phyloP scores from a whole-genome alignment of 23 tunicate genomes.

The Ascidia mentula region DNA sequence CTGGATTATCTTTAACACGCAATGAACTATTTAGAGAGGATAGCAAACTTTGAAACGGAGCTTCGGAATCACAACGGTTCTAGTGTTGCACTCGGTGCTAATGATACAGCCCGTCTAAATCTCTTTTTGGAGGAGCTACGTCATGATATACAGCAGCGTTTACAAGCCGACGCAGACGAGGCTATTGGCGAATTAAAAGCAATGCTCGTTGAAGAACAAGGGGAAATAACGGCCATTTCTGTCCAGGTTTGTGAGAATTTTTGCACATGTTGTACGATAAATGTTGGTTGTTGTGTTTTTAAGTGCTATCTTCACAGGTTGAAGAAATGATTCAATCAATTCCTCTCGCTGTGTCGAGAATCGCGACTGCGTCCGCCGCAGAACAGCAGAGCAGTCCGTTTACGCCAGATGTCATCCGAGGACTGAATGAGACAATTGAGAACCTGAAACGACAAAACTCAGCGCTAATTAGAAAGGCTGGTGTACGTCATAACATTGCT shows the following conservation, averaged over 20 bases:
- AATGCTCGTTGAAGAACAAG: conserved; percentile 7
- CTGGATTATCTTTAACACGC: no score
- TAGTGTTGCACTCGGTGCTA: background rate
- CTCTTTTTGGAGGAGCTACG: background rate
- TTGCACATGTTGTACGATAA: background rate
- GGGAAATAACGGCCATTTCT: background rate
- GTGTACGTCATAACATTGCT: no score
- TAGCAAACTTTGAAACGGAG: no score
- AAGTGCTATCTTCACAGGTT: background rate
- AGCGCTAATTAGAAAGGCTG: background rate
- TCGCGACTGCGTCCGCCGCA: background rate
- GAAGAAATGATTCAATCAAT: conserved; percentile 3
- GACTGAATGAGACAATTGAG: background rate
- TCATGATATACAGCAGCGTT: background rate
- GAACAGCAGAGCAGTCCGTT: background rate
- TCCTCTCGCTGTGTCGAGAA: background rate
- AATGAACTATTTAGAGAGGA: no score
- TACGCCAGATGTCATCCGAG: background rate
- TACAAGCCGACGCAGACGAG: background rate
- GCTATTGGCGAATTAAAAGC: conserved; percentile 7
- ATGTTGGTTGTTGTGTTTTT: background rate
- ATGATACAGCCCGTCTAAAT: background rate
- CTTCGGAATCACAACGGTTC: background rate
- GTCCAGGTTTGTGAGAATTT: background rate
- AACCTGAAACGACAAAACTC: conserved; percentile 5